Evolutionary conservation across 2,888 invertebrate species (phyloP), one percentile per base, ranked within the genome.

Genomic region (Clistopyga incitator): DNA sequence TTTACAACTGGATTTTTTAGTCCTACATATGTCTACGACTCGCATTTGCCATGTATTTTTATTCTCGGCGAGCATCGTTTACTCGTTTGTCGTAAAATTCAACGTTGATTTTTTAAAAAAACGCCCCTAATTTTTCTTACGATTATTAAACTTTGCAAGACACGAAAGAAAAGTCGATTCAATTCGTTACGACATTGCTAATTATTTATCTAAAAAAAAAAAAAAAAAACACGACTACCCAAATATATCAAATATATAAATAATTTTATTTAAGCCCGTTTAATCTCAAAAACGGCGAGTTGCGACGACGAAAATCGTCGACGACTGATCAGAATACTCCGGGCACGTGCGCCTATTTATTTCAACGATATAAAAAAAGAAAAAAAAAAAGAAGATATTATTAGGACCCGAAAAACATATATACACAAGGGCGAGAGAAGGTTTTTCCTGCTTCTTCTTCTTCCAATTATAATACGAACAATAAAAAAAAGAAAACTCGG

Each of bases 211-310:
- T 23, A 20, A 23, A 38, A 18, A 29, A 61, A n/a, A n/a, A n/a
- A n/a, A n/a, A n/a, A n/a, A n/a, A n/a, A n/a, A 59, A 29, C n/a
- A 23, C 20, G 54, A 13, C 54, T 13, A 18, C 8, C 13, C 34
- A 42, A 15, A 23, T 25, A 38, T 25, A 18, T 25, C 23, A 45
- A 64, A 64, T 18, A 18, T 64, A 38, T 38, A 64, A 64, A 64
- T 64, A 18, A 20, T n/a, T 61, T 61, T 61, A 38, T 38, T 64
- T 20, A 38, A 38, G 38, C 34, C 20, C 64, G n/a, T 56, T 25
- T n/a, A 70, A 42, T 42, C 38, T 68, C 68, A 38, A 38, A 34
- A 68, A 52, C 68, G 68, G 6, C 47, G 50, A 67, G 50, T 25
- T 29, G 29, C 52, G 18, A 67, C 20, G 23, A 47, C 45, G n/a